Percentiles rank a stretch among this genome's conserved stretches.
phyloP scores from a whole-genome alignment of 2,797 vertebrate species.

The Rhincodon typus region DNA sequence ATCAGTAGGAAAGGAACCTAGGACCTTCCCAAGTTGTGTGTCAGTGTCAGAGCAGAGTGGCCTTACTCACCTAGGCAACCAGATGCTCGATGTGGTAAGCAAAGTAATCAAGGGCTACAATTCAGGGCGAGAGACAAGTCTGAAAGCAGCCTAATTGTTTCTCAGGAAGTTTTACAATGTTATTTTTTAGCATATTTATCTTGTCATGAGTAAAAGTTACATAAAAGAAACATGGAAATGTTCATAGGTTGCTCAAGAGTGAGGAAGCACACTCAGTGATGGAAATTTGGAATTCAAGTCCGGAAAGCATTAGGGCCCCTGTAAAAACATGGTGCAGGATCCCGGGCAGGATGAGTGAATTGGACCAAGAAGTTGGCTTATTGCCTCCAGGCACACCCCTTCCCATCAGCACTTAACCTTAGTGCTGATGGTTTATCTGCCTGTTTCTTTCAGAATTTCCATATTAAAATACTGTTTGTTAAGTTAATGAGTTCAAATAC shows the following conservation, averaged over 20 bases:
- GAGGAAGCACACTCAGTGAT: background rate
- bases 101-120: background rate
- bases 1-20: background rate
- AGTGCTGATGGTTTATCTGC: background rate
- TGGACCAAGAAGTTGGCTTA: background rate
- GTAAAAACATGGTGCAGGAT: background rate
- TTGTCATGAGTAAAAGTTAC: background rate
- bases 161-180: background rate
- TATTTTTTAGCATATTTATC: background rate
- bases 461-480: no score
- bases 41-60: background rate
- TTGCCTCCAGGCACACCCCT: background rate
- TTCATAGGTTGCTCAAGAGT: background rate
- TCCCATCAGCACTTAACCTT: background rate
- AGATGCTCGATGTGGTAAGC: background rate
- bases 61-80: background rate
- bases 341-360: background rate
- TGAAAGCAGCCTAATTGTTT: background rate
- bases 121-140: background rate
- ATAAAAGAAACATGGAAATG: background rate
- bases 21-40: background rate
- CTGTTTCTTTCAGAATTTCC: background rate
- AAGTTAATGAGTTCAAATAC: background rate
- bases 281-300: background rate
- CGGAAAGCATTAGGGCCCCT: background rate